phyloP scores from a whole-genome alignment of 1,140 invertebrate species.

The Pseudomyrmex cubaensis region DNA sequence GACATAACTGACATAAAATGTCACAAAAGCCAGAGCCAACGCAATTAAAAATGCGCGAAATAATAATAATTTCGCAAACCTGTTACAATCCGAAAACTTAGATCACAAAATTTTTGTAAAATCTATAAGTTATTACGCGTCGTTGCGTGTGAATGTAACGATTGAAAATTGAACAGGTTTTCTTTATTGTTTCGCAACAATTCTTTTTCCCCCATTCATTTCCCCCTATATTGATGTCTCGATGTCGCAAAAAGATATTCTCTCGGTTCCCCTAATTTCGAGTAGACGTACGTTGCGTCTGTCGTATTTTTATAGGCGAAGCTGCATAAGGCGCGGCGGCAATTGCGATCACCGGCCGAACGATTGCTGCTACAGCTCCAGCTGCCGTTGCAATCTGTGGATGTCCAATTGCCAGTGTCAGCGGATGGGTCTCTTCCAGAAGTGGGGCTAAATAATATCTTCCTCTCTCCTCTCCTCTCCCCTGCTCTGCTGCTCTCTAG shows the following conservation, averaged over 20 bases:
- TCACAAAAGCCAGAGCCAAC: too few species aligned
- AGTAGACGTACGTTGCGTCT: conserved; percentile 89
- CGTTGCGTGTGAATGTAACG: neutral
- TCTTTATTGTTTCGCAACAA: neutral
- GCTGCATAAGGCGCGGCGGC: conserved; percentile 92
- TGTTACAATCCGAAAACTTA: too few species aligned
- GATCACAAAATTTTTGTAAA: neutral
- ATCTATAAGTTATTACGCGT: too few species aligned
- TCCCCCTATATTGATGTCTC: conserved; percentile 69
- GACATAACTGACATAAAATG: too few species aligned
- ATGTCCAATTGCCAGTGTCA: conserved; percentile 96
- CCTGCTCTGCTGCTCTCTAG: too few species aligned
- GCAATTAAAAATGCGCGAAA: too few species aligned
- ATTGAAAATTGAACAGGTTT: neutral
- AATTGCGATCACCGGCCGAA: conserved; percentile 94
- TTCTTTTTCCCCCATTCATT: neutral
- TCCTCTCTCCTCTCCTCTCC: too few species aligned
- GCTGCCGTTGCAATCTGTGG: conserved; percentile 96
- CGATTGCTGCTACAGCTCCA: conserved; percentile 94
- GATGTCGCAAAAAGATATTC: conserved; percentile 77
- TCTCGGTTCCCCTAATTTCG: conserved; percentile 85
- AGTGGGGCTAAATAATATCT: conserved; percentile 90
- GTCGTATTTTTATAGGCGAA: conserved; percentile 92
- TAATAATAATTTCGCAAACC: too few species aligned
- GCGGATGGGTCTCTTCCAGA: conserved; percentile 95